phyloP scores from a whole-genome alignment of 2,888 invertebrate genomes.

The Cerastis rubricosa region DNA sequence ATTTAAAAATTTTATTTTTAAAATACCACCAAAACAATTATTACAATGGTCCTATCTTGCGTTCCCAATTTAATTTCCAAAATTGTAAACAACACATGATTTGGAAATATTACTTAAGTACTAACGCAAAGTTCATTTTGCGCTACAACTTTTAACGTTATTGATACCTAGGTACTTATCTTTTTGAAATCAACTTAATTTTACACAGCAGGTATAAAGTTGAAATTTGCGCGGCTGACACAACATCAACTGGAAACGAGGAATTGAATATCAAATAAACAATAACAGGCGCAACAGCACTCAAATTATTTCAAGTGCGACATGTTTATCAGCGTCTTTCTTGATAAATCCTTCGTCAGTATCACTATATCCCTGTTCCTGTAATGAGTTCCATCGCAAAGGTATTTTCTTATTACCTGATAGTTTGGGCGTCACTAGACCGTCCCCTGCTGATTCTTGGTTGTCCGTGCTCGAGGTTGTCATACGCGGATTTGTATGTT shows the following conservation, averaged over 20 bases:
- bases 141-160: not conserved
- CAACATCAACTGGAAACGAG: not conserved
- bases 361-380: constrained; percentile 24
- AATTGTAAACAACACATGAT: not conserved
- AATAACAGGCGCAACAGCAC: not conserved
- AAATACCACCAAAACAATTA: too few relatives aligned
- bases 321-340: not conserved
- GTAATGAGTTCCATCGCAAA: not conserved
- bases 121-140: not conserved
- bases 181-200: not conserved
- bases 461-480: constrained; percentile 36
- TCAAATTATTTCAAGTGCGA: not conserved
- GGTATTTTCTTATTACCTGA: not conserved
- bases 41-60: not conserved
- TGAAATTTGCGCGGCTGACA: not conserved
- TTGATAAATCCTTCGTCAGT: constrained; percentile 2
- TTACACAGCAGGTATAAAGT: not conserved
- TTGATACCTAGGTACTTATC: not conserved
- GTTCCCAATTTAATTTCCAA: not conserved
- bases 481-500: constrained; percentile 30
- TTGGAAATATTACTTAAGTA: not conserved
- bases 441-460: constrained; percentile 45
- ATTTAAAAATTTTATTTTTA: too few relatives aligned
- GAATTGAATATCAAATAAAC: not conserved
- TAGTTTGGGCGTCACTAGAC: constrained; percentile 25